These are phyloP conservation scores for Rhynchophorus ferrugineus DNA, from an alignment of 1,140 invertebrate genomes.

Conservation along the genomic window DNA sequence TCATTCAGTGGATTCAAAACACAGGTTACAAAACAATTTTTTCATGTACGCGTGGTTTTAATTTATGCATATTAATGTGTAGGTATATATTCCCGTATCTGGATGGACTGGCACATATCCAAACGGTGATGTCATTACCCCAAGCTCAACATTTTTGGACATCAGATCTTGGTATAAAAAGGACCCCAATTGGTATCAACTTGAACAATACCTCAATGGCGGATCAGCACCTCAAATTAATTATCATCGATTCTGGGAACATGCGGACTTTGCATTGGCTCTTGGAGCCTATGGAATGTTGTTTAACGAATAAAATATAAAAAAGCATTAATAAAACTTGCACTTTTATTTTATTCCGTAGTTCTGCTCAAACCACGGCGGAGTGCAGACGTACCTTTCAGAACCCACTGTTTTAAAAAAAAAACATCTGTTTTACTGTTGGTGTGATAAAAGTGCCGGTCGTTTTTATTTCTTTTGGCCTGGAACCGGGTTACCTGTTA, in stretches of 20 bases:
- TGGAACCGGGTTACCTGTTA: too few species aligned
- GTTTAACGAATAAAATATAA: constrained; percentile 21
- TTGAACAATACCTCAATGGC: constrained; percentile 17
- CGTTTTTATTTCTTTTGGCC: too few species aligned
- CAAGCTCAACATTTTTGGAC: constrained; percentile 9
- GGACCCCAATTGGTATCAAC: constrained; percentile 17
- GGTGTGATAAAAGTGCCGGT: too few species aligned
- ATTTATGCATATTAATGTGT: not conserved
- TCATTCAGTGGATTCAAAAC: constrained; percentile 5
- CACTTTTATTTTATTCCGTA: too few species aligned
- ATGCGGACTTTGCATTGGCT: constrained; percentile 17
- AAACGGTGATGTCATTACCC: constrained; percentile 15
- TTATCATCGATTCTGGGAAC: constrained; percentile 22
- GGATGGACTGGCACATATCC: constrained; percentile 22
- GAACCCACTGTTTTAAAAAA: too few species aligned
- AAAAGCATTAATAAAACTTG: too few species aligned
- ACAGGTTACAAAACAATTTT: not conserved
- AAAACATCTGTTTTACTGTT: too few species aligned
- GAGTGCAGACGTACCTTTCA: too few species aligned
- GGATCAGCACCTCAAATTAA: constrained; percentile 12
- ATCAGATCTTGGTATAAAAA: constrained; percentile 21
- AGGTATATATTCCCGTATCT: constrained; percentile 17
- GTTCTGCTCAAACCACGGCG: too few species aligned
- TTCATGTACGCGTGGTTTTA: not conserved
- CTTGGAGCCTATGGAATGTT: constrained; percentile 17